phyloP scores from a whole-genome alignment of 2,797 vertebrate species.

The Anisognathus igniventris region DNA sequence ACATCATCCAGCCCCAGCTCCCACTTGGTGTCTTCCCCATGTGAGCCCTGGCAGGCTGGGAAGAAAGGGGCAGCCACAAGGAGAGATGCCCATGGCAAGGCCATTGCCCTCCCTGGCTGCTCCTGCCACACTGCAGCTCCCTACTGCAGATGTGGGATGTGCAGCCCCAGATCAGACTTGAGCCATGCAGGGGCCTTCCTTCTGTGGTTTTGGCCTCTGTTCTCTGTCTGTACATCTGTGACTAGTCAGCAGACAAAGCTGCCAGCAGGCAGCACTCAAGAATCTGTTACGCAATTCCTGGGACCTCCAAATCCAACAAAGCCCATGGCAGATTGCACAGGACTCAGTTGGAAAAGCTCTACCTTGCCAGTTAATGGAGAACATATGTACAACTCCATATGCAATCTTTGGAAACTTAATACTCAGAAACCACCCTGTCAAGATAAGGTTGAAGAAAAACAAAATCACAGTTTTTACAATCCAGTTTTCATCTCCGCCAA shows the following conservation, averaged over 20 bases:
- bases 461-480: background rate
- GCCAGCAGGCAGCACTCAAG: background rate
- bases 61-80: background rate
- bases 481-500: background rate
- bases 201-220: background rate
- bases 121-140: background rate
- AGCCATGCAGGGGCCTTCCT: background rate
- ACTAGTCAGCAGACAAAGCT: background rate
- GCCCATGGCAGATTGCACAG: background rate
- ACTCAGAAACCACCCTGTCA: background rate
- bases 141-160: background rate
- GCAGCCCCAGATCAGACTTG: background rate
- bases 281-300: accelerated
- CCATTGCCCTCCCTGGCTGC: accelerated
- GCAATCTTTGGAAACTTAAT: background rate
- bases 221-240: background rate
- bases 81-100: background rate
- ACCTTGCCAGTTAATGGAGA: background rate
- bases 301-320: background rate
- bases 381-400: background rate
- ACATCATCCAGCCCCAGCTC: background rate
- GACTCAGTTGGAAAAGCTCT: background rate
- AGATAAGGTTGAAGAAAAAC: constrained; percentile 1
- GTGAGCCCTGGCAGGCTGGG: background rate
- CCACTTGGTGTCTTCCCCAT: background rate